Percentiles rank a stretch among this genome's conserved stretches.
phyloP scores from a whole-genome alignment of 2,888 invertebrate species.

The Taenaris catops region DNA sequence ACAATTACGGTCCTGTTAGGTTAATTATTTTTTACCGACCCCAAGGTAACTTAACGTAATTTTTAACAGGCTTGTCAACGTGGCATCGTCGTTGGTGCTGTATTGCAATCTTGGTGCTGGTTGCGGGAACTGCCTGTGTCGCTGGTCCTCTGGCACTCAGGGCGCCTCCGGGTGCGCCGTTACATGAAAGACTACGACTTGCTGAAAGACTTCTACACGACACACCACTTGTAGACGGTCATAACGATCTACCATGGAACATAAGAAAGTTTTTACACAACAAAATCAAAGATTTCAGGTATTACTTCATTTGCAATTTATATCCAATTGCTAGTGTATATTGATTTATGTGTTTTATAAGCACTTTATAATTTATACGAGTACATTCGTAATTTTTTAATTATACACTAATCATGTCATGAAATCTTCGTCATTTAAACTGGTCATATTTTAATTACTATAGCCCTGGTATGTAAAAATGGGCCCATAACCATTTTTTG shows the following conservation, averaged over 20 bases:
- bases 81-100: conserved; percentile 87
- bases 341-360: no score
- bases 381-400: no score
- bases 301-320: conserved; percentile 29
- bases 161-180: conserved; percentile 87
- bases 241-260: conserved; percentile 96
- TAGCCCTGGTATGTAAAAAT: no score
- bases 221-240: conserved; percentile 90
- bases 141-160: conserved; percentile 89
- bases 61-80: conserved; percentile 50
- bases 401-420: no score
- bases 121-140: conserved; percentile 89
- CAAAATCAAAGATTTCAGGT: conserved; percentile 90
- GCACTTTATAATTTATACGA: no score
- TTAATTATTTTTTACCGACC: no score
- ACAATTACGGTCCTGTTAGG: no score
- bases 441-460: no score
- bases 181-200: conserved; percentile 87
- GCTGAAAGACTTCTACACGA: conserved; percentile 87
- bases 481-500: no score
- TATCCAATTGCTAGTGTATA: no score
- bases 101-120: conserved; percentile 86
- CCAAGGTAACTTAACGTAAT: no score
- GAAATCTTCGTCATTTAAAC: no score
- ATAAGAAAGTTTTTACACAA: conserved; percentile 94